Conservation (phyloP, 1,140 invertebrate species). For the Matsumurasca onukii region DNA sequence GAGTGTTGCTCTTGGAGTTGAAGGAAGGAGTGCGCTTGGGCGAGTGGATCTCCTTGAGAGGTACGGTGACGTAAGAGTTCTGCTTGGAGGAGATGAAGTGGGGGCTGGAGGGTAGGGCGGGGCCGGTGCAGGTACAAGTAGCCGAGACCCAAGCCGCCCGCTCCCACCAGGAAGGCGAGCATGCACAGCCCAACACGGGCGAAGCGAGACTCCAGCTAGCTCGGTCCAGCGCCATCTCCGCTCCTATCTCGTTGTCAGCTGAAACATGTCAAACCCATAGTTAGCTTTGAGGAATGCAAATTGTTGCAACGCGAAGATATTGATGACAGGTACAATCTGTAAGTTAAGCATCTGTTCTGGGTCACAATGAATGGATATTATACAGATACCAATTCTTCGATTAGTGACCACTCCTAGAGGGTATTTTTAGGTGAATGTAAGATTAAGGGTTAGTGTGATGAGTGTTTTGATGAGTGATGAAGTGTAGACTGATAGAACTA, state of each 20-base stretch:
- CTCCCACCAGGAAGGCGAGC: slow-evolving; percentile 45
- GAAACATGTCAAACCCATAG: too few relatives aligned
- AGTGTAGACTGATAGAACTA: too few relatives aligned
- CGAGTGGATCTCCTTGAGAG: slow-evolving; percentile 62
- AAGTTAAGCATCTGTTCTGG: too few relatives aligned
- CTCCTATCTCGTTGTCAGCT: neutral
- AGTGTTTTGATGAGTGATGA: too few relatives aligned
- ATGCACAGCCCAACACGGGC: slow-evolving; percentile 53
- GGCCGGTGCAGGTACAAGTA: slow-evolving; percentile 51
- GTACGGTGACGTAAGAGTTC: slow-evolving; percentile 81
- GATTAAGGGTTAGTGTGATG: too few relatives aligned
- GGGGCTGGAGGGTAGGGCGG: slow-evolving; percentile 63
- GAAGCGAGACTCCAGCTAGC: slow-evolving; percentile 44
- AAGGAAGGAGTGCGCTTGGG: slow-evolving; percentile 45
- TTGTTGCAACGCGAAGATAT: too few relatives aligned
- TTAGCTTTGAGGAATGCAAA: too few relatives aligned
- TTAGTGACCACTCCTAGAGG: too few relatives aligned
- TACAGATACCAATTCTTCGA: too few relatives aligned
- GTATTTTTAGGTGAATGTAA: too few relatives aligned
- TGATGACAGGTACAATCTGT: too few relatives aligned
- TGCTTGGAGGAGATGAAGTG: slow-evolving; percentile 77
- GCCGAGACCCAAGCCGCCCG: slow-evolving; percentile 43
- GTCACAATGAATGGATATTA: too few relatives aligned
- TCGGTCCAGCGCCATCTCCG: neutral
- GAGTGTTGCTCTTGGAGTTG: slow-evolving; percentile 34